Evolutionary conservation across 2,888 invertebrate species (phyloP).

Genomic region (Cheilosia pagana): DNA sequence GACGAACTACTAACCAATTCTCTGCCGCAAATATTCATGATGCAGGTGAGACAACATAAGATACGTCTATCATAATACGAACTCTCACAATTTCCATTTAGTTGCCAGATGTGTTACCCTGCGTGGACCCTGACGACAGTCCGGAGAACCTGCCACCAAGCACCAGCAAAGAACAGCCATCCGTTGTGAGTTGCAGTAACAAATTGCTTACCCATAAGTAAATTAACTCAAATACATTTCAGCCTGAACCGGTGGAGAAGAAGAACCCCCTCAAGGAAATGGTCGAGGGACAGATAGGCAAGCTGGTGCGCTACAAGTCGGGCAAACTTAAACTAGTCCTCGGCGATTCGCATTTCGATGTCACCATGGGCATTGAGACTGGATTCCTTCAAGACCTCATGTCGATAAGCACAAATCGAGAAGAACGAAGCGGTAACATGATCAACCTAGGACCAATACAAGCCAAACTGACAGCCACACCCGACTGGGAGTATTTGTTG

Average conservation of each 20-base stretch:
- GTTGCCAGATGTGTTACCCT: slow-evolving; percentile 81
- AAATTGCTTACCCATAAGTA: background rate
- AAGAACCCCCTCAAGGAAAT: slow-evolving; percentile 81
- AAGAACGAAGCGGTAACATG: slow-evolving; percentile 85
- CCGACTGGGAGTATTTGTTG: slow-evolving; percentile 84
- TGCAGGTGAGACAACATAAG: slow-evolving; percentile 78
- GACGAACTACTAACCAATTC: slow-evolving; percentile 78
- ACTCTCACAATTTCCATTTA: slow-evolving; percentile 55
- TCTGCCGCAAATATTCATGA: slow-evolving; percentile 80
- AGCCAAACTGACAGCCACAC: slow-evolving; percentile 85
- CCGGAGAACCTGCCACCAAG: slow-evolving; percentile 60
- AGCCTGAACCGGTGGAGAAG: slow-evolving; percentile 82
- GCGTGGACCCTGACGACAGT: slow-evolving; percentile 77
- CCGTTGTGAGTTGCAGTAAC: slow-evolving; percentile 43
- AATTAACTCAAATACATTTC: background rate
- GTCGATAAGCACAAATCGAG: slow-evolving; percentile 84
- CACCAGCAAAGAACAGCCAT: slow-evolving; percentile 51
- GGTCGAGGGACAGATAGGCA: slow-evolving; percentile 86
- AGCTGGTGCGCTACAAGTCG: slow-evolving; percentile 85
- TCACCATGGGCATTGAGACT: slow-evolving; percentile 85
- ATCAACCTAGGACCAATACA: slow-evolving; percentile 85
- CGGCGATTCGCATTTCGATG: slow-evolving; percentile 86
- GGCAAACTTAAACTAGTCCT: slow-evolving; percentile 85
- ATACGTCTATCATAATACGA: no score
- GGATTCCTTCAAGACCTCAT: slow-evolving; percentile 86